phyloP scores from a whole-genome alignment of 2,888 invertebrate genomes.

The Patella ulyssiponensis region DNA sequence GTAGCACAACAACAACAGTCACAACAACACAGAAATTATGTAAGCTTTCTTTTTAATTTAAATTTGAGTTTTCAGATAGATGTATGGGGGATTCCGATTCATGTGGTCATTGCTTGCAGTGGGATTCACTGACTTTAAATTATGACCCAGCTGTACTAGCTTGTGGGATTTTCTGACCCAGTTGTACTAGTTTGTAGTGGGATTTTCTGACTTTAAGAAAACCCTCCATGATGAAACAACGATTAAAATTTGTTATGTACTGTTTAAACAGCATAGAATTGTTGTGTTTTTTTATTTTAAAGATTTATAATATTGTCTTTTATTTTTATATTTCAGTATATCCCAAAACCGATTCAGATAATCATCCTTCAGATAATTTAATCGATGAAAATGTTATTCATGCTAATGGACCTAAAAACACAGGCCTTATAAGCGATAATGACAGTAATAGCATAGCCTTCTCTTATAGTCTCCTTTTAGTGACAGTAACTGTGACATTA shows the following conservation, averaged over 20 bases:
- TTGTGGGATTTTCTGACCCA: too few species aligned
- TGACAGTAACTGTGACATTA: neutral
- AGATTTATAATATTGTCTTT: neutral
- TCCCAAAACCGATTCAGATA: constrained; percentile 4
- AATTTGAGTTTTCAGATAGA: too few species aligned
- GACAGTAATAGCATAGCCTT: neutral
- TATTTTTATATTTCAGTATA: neutral
- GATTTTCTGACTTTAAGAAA: too few species aligned
- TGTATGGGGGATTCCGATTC: too few species aligned
- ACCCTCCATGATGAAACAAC: too few species aligned
- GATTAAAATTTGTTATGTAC: too few species aligned
- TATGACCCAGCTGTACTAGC: too few species aligned
- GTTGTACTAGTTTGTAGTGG: too few species aligned
- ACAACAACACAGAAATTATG: neutral
- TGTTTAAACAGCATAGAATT: too few species aligned
- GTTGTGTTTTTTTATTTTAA: neutral
- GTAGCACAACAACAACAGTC: neutral
- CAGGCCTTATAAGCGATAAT: constrained; percentile 24
- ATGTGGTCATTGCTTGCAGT: too few species aligned
- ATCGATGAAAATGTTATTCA: constrained; percentile 26
- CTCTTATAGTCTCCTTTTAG: neutral
- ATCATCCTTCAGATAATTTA: constrained; percentile 13
- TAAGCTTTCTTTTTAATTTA: neutral
- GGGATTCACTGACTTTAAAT: too few species aligned
- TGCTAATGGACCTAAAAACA: constrained; percentile 25